phyloP scores from a whole-genome alignment of 2,113 vertebrate species.

The Colius striatus region DNA sequence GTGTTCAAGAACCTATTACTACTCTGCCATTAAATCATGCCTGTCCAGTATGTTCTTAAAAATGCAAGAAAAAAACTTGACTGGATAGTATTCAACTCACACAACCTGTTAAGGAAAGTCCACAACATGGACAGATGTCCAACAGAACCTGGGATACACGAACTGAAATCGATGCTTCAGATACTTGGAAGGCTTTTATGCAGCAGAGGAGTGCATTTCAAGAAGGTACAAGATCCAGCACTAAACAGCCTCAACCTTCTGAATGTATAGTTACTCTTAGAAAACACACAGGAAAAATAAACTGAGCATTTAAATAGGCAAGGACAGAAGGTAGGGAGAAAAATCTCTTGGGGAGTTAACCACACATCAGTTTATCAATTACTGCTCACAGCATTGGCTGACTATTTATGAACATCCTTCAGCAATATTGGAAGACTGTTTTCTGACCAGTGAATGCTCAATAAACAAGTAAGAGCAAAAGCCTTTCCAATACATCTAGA shows the following conservation, averaged over 20 bases:
- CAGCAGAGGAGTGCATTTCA: neutral
- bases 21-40: neutral
- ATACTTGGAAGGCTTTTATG: neutral
- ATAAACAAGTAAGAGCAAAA: neutral
- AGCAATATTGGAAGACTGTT: neutral
- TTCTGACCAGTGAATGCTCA: neutral
- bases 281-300: neutral
- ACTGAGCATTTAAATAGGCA: neutral
- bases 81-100: neutral
- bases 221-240: neutral
- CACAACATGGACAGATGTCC: neutral
- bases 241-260: neutral
- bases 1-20: neutral
- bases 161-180: neutral
- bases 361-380: neutral
- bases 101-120: neutral
- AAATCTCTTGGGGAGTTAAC: neutral
- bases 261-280: neutral
- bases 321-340: neutral
- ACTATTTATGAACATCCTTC: neutral
- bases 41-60: neutral
- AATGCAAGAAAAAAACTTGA: neutral
- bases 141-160: neutral
- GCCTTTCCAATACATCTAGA: rapidly evolving
- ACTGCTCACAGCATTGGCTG: neutral